These are phyloP conservation scores for Archilochus colubris DNA, from an alignment of 2,113 vertebrate species.

Conservation along the genomic window DNA sequence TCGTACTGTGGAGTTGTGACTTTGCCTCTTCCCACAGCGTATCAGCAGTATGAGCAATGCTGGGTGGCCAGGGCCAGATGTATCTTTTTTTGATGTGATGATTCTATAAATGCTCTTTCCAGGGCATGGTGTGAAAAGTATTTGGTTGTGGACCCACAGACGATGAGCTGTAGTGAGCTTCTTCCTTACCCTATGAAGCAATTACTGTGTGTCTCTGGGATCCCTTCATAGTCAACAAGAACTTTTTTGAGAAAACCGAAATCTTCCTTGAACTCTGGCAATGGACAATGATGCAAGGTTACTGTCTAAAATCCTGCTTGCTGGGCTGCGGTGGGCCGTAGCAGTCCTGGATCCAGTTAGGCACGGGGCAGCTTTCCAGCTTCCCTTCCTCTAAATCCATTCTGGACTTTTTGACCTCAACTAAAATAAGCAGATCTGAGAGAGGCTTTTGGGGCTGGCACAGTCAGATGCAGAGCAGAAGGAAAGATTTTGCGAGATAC, in stretches of 20 bases:
- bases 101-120: background rate
- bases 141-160: background rate
- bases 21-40: background rate
- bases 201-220: background rate
- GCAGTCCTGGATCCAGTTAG: background rate
- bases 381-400: background rate
- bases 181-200: background rate
- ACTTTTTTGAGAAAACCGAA: background rate
- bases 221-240: background rate
- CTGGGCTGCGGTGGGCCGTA: background rate
- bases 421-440: background rate
- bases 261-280: background rate
- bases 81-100: background rate
- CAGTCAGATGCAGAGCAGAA: background rate
- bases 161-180: background rate
- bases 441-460: background rate
- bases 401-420: background rate
- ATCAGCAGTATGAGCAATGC: background rate
- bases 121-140: background rate
- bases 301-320: background rate
- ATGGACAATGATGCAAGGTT: fast-evolving
- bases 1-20: background rate
- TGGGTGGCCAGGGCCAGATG: background rate
- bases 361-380: background rate
- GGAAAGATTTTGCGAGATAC: background rate